phyloP scores from a whole-genome alignment of 2,797 vertebrate genomes.

The Bradypus variegatus region DNA sequence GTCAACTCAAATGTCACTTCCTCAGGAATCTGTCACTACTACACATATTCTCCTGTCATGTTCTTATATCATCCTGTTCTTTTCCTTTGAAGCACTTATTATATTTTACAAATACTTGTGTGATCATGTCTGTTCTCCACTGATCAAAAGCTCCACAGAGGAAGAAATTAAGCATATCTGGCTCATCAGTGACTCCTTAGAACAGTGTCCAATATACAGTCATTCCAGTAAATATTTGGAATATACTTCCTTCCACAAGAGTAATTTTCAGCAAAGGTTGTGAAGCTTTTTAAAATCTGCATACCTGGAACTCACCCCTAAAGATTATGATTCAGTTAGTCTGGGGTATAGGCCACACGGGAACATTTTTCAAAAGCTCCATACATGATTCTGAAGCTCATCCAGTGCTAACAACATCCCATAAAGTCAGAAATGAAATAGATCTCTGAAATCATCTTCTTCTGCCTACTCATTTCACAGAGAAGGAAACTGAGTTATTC shows the following conservation, averaged over 20 bases:
- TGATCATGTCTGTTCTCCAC: background rate
- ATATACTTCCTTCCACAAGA: background rate
- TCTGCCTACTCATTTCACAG: background rate
- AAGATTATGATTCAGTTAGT: background rate
- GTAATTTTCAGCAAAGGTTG: background rate
- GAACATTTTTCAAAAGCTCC: background rate
- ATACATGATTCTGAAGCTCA: background rate
- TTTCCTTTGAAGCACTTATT: background rate
- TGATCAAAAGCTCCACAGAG: background rate
- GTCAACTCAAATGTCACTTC: background rate
- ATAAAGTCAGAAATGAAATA: background rate
- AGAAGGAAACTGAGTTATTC: background rate
- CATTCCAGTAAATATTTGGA: background rate
- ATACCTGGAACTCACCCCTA: background rate
- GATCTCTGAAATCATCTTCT: background rate
- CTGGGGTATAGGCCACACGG: background rate
- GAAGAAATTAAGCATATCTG: background rate
- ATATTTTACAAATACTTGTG: background rate
- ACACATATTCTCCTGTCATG: background rate
- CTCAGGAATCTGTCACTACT: background rate
- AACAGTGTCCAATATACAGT: background rate
- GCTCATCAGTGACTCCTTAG: background rate
- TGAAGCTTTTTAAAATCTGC: background rate
- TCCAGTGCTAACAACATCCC: background rate
- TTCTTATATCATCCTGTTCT: background rate